phyloP scores from a whole-genome alignment of 2,113 vertebrate genomes.

The Merops nubicus region DNA sequence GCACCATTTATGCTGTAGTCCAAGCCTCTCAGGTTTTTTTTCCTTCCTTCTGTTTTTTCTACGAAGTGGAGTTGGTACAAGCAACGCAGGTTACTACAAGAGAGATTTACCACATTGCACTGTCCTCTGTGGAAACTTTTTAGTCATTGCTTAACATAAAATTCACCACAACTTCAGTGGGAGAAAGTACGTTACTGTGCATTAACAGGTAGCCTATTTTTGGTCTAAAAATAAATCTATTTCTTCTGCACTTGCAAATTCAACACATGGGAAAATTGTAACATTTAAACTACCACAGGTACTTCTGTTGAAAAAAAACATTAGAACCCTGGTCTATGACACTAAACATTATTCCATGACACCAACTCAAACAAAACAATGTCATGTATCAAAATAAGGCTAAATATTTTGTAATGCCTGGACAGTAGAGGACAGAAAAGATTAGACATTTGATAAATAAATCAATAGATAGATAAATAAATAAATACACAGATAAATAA shows the following conservation, averaged over 20 bases:
- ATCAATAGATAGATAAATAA: background rate
- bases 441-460: background rate
- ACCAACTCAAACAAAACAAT: background rate
- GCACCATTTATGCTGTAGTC: background rate
- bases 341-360: background rate
- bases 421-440: background rate
- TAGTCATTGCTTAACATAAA: background rate
- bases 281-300: background rate
- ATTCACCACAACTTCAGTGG: background rate
- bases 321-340: background rate
- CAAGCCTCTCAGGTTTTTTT: background rate
- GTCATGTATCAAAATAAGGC: background rate
- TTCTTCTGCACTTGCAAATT: background rate
- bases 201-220: background rate
- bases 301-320: background rate
- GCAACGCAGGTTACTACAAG: background rate
- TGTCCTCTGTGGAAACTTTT: background rate
- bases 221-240: background rate
- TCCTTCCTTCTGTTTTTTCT: fast-evolving
- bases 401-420: background rate
- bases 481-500: background rate
- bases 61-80: background rate
- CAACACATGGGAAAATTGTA: background rate
- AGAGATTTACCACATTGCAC: background rate
- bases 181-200: background rate